phyloP scores from a whole-genome alignment of 2,888 invertebrate genomes.

The Nymphalis polychloros region DNA sequence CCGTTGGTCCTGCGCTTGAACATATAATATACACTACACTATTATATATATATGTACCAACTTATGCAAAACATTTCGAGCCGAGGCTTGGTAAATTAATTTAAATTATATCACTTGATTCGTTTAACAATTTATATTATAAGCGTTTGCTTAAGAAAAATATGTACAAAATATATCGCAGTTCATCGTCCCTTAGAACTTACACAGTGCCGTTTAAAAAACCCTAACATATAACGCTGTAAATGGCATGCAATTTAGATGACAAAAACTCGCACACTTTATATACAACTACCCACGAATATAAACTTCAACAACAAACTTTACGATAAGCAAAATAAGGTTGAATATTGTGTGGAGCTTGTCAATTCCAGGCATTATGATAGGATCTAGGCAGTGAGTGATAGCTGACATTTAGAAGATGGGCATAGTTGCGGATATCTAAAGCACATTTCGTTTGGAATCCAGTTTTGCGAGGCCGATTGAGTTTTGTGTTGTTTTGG shows the following conservation, averaged over 20 bases:
- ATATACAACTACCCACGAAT: slow-evolving; percentile 32
- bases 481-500: slow-evolving; percentile 31
- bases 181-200: slow-evolving; percentile 21
- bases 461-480: slow-evolving; percentile 27
- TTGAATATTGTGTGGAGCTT: slow-evolving; percentile 6
- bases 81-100: too few relatives aligned
- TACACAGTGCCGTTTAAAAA: slow-evolving; percentile 26
- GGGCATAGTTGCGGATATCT: slow-evolving; percentile 48
- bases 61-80: too few relatives aligned
- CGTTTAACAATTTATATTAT: too few relatives aligned
- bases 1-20: too few relatives aligned
- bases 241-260: slow-evolving; percentile 40
- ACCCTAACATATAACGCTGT: slow-evolving; percentile 33
- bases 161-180: slow-evolving; percentile 11
- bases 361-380: slow-evolving; percentile 37
- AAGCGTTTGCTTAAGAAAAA: background rate
- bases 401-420: slow-evolving; percentile 49
- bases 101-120: too few relatives aligned
- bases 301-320: slow-evolving; percentile 9
- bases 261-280: slow-evolving; percentile 37
- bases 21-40: too few relatives aligned
- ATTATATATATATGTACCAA: too few relatives aligned
- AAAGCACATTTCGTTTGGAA: slow-evolving; percentile 35
- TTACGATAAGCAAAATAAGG: slow-evolving; percentile 8
- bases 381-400: slow-evolving; percentile 43